Percentiles rank a stretch among this genome's conserved stretches.
Conservation (phyloP, 2,888 invertebrate genomes). For the Noctua janthina region DNA sequence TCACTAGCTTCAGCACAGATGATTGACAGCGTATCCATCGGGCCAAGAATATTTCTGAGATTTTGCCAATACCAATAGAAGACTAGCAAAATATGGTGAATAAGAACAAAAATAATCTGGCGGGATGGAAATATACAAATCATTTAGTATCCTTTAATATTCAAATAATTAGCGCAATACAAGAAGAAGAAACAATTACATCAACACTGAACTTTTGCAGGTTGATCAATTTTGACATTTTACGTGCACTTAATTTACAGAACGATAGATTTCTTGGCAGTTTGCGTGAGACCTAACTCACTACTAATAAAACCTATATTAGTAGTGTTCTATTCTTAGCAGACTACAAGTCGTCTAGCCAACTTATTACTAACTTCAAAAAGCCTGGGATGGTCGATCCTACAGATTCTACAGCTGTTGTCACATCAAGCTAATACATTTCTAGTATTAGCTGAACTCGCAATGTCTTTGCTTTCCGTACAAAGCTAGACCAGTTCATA, state of each 20-base stretch:
- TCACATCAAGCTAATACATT: neutral
- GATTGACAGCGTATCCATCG: slow-evolving; percentile 12
- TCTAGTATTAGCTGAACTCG: neutral
- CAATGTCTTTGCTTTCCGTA: neutral
- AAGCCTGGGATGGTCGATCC: neutral
- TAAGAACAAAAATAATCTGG: neutral
- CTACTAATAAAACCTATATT: neutral
- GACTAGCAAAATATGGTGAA: slow-evolving; percentile 1
- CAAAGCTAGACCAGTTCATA: neutral
- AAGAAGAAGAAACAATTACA: neutral
- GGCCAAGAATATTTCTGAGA: slow-evolving; percentile 29
- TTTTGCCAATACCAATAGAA: slow-evolving; percentile 25
- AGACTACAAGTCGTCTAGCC: slow-evolving; percentile 19
- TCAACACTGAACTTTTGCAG: neutral
- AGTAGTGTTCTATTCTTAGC: slow-evolving; percentile 9
- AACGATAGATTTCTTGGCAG: neutral
- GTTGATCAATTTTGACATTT: neutral
- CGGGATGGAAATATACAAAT: neutral
- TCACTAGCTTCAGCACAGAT: neutral
- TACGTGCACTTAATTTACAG: neutral
- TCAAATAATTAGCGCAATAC: neutral
- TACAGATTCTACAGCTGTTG: slow-evolving; percentile 6
- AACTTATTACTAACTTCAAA: slow-evolving; percentile 5
- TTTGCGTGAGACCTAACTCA: neutral
- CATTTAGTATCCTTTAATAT: neutral